Base-by-base conservation (phyloP, 2,113 vertebrate genomes). In the Eclectus roratus region DNA sequence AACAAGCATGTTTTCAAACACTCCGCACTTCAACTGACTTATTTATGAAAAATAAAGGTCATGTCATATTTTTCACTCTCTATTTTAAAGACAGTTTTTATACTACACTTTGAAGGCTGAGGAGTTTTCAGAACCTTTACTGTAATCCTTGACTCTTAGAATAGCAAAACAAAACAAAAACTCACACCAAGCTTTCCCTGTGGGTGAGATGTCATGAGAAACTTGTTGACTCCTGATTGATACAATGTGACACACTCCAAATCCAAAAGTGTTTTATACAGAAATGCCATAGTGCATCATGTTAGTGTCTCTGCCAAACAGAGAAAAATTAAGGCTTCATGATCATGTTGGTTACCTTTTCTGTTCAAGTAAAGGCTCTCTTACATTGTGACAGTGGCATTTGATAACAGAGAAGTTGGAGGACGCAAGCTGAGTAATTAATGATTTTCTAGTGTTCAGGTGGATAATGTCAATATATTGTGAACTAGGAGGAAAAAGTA, bases 211-310 rank as follows among this genome's bases (percentile, higher is more conserved):
- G 85, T 92, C 85, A 88, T 33, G 43, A 93, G 41, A 64, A 88
- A 84, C 89, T 83, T 79, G 69, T 85, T 91, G 82, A 86, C 17
- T 96, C 44, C 35, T 91, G 88, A 88, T 52, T 93, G 85, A 94
- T 88, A 47, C 29, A 49, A 83, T 76, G 69, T 93, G 95, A 94
- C 93, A 92, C 65, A 31, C 29, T 91, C 41, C 55, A 92, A 88
- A 86, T 79, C 11, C 46, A 44, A 44, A 88, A 86, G 81, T 20
- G 76, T 92, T 94, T 89, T 90, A 44, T 19, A 61, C 15, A 69
- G 72, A 92, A 68, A 58, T 92, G 88, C 25, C 79, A 50, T 50
- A 77, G 56, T 46, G 91, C 47, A 80, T 94, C 88, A 63, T 71
- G 31, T 92, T 78, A 74, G 17, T 85, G 31, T 83, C 53, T 83